Evolutionary conservation across 2,113 vertebrate species (phyloP), one percentile per base, ranked within the genome.

Genomic region (Barnardius zonarius): DNA sequence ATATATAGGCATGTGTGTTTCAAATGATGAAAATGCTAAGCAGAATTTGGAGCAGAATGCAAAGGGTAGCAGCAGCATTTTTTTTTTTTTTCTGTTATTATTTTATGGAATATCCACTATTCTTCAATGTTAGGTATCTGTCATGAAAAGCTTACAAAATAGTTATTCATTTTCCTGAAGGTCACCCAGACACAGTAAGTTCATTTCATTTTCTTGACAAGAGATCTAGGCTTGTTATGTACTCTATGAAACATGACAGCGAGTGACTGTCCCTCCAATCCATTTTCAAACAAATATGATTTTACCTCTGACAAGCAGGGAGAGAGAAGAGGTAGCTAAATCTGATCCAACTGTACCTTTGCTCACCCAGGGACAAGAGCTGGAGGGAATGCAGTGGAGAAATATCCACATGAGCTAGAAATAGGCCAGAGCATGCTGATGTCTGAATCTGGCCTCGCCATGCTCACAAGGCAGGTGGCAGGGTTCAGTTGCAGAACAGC

Each of bases 181-280:
- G 95, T 96, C 95, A 95, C 33, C 48, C 80, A 78, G 92, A 73
- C 73, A 86, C 6, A 49, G 57, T 68, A 79, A 94, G 92, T 96
- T 87, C 73, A 86, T 97, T 94, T 91, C 74, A 93, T 96, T 97
- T 96, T 89, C 92, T 64, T 95, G 95, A 88, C 95, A 93, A 88
- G 86, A 91, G 48, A 69, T 86, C 62, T 59, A 82, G 77, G 66
- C 80, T 96, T 93, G 83, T 94, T 95, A 91, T 39, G 41, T 31
- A 88, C 76, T 93, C 57, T 41, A 24, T 91, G 90, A 84, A 96
- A 96, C 83, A 54, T 7, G 82, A 86, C 67, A 81, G 88, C 2
- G 0, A 92, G 80, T 57, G 48, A 46, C 83, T 81, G 46, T 78
- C 66, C 61, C 83, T 75, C 90, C 52, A 81, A 84, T 79, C 64